Evolutionary conservation across 2,888 invertebrate genomes (phyloP), one percentile per base, ranked within the genome.

Genomic region (Anthoptus insignis): DNA sequence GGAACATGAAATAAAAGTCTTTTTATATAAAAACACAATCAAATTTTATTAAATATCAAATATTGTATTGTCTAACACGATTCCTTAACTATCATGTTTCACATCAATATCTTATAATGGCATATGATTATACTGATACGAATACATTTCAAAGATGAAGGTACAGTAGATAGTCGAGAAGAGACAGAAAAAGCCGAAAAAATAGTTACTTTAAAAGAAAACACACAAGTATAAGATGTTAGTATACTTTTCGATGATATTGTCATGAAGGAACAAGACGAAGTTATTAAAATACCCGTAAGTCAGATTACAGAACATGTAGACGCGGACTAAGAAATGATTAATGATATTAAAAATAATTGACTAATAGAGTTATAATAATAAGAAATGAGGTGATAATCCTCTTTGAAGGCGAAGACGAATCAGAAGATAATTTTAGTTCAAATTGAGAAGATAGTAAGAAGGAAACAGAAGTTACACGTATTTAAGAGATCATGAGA

Each of bases 1-100:
- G n/a, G n/a, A n/a, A n/a, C 14, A 19, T 24, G 6, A 73, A 86
- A 84, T 84, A 82, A 88, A 88, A 86, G 54, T 45, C 71, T 14
- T 54, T 29, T 60, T 67, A 14, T 89, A 87, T 83, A 88, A 91
- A 91, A 93, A 92, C 92, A 92, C 93, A 91, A 91, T 92, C 91
- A 91, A 91, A 89, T 92, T 91, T 91, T 91, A 90, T 91, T 93
- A 88, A 89, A 92, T 93, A 93, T 92, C 91, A 93, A 92, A 93
- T 93, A 93, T 87, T 91, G 93, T 93, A 93, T 93, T 93, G 93
- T 93, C 93, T 93, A 93, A 93, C 93, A 93, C 93, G 91, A 93
- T 90, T 87, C 87, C 90, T 91, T 93, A 91, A 85, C 88, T 91
- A 89, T 89, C 87, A 91, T 91, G 89, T 89, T 91, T 89, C 89